Evolutionary conservation across 1,140 invertebrate genomes (phyloP).

Genomic region (Lycorma delicatula): DNA sequence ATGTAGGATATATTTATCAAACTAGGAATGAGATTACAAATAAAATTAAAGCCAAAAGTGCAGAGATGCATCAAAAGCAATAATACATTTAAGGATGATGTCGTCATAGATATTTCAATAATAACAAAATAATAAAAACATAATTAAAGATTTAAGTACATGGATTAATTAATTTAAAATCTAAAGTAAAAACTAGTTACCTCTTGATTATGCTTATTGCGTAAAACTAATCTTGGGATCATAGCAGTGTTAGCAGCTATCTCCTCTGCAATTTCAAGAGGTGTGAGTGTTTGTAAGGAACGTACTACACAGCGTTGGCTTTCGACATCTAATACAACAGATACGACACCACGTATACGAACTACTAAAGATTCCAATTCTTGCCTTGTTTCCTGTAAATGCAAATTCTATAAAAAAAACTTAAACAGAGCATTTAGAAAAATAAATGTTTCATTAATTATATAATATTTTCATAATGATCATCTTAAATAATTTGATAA

Average conservation of each 20-base stretch:
- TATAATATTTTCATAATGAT: too few relatives aligned
- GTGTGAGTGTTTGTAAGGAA: constrained; percentile 38
- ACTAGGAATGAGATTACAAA: neutral
- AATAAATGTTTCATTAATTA: too few relatives aligned
- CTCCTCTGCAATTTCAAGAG: constrained; percentile 40
- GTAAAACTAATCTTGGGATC: constrained; percentile 41
- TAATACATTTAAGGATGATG: neutral
- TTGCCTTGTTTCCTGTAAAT: constrained; percentile 39
- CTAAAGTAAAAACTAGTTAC: constrained; percentile 25
- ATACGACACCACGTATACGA: constrained; percentile 40
- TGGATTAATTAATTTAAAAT: neutral
- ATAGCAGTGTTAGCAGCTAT: constrained; percentile 39
- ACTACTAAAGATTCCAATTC: constrained; percentile 40
- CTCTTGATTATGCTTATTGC: constrained; percentile 43
- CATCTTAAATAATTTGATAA: too few relatives aligned
- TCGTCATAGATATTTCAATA: neutral
- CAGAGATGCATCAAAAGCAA: neutral
- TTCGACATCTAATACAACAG: constrained; percentile 41
- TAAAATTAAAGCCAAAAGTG: neutral
- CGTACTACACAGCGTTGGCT: constrained; percentile 42
- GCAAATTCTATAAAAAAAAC: too few relatives aligned
- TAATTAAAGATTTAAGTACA: neutral
- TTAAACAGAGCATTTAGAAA: too few relatives aligned
- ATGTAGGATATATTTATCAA: neutral
- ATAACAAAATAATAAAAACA: neutral